Base-by-base conservation (phyloP, 2,113 vertebrate genomes). In the Nothoprocta perdicaria region DNA sequence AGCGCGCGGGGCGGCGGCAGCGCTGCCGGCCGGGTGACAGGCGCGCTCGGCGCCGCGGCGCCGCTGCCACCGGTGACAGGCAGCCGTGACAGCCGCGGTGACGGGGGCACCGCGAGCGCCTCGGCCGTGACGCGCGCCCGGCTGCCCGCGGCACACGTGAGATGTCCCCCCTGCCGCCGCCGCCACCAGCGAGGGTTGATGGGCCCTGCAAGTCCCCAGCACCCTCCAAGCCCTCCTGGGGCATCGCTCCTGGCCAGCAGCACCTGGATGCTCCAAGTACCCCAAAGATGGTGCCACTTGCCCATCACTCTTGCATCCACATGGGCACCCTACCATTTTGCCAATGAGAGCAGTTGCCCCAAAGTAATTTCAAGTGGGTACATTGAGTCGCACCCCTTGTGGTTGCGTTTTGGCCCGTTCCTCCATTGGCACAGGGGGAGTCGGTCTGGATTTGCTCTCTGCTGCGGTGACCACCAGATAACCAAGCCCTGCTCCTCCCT, bases 11-110 rank as follows among this genome's bases (percentile, higher is more conserved):
- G 33, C 76, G 78, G 11, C 18, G 33, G 53, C 0, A n/a, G n/a
- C 6, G 18, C 53, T 31, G 68, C 33, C 9, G 1, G 17, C 1
- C 12, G 24, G 89, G 33, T 90, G 96, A 96, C 72, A 50, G 79
- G 48, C 40, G 9, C 41, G 77, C 86, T 84, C 85, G 61, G 84
- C 8, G 0, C 8, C 8, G 19, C 23, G 43, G 9, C 9, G 74
- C 55, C 3, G 29, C 35, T 86, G n/a, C 58, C n/a, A 10, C 65
- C 12, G 1, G 63, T 89, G 61, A 97, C 80, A 68, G 96, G 94
- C 95, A 94, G 94, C 85, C 31, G 80, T 93, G 96, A 97, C 96
- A 92, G 93, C 67, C 55, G 0, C 57, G 50, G 50, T 89, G 94
- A 83, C 8, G 0, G 50, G 46, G 79, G 84, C 80, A 77, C 95